Evolutionary conservation across 92 coral and sea anemone species (phyloP), one percentile per base, ranked within the genome.

Genomic region (Meandrina meandrites): DNA sequence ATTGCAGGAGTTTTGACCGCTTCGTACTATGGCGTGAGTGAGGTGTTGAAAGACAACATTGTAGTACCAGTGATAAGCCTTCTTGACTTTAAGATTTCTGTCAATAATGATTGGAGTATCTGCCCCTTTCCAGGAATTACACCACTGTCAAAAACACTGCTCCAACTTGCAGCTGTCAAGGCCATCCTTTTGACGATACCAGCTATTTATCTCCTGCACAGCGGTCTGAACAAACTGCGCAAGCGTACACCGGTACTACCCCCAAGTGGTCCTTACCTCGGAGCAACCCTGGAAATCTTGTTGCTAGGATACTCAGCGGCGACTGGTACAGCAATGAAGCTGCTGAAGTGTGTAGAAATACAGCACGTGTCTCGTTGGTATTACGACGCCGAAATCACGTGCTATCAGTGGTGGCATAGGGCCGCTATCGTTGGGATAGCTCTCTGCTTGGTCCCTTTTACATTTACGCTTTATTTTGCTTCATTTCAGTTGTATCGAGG

Each of bases 211-310:
- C 45, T 40, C 7, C 58, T 90, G 54, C 92, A 90, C 90, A 69
- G 77, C 51, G 70, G 64, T 37, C 51, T 81, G 22, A 90, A 90
- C 71, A 80, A 72, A 37, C 87, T 77, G 17, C 76, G 40, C 76
- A 82, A 81, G 76, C 82, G 82, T 35, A 68, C 16, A 1, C 79
- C 79, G 8, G 79, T 42, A 8, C 57, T 86, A 19, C 90, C 92
- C 31, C 68, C 53, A 18, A 30, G 67, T 40, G 92, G 87, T 76
- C 92, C 90, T 67, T 90, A 90, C 90, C 88, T 90, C n/a, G 92
- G 80, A 57, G 92, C 90, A 76, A 64, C 15, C 87, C 80, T 90
- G 51, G 92, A 90, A 78, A 86, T 70, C 79, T 10, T 81, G 80
- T 81, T 90, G 84, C 79, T 90, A 22, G 87, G 92, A 28, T 90